Evolutionary conservation across 1,140 invertebrate genomes (phyloP), one percentile per base, ranked within the genome.

Genomic region (Monochamus saltuarius): DNA sequence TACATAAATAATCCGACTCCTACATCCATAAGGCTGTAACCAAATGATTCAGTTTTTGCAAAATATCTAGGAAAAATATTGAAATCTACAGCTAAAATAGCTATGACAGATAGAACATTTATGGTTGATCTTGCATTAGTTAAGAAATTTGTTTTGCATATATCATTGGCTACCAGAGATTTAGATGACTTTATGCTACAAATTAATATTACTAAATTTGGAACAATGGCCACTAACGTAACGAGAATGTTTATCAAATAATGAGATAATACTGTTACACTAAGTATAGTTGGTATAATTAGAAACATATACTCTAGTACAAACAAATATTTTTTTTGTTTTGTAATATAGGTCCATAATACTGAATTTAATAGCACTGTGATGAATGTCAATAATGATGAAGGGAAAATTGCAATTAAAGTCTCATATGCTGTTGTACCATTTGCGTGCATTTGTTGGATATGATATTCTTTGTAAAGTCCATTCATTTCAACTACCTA

Each of bases 41-140:
- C 96, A 81, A 83, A 95, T 0, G 74, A 83, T 73, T 92, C 88
- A 8, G 92, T 94, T 79, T 99, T 98, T 0, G 88, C 89, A 76
- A 92, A 90, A 58, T 85, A 79, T 39, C 88, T 77, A 1, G 95
- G 94, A 78, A 95, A 98, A 35, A 89, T 79, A 16, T 78, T 79
- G 78, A 98, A 98, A 80, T 99, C 96, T 0, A 98, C 94, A 13
- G 92, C 95, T 34, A 98, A 77, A 66, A 99, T 98, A 64, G 86
- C 89, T 61, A 94, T 81, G 1, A 84, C 83, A 17, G 94, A 94
- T 38, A 88, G 80, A 9, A 94, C 73, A 70, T 90, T 89, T 0
- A 89, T 85, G 4, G 87, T 78, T 0, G 86, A 84, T 65, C 91
- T 79, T 56, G 85, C 85, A 68, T 87, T 85, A 9, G 88, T 86